A percentile compares a stretch with the other conserved stretches of the same genome.
Evolutionary conservation across 2,113 vertebrate species (phyloP).

Genomic region (Ceratotherium simum): DNA sequence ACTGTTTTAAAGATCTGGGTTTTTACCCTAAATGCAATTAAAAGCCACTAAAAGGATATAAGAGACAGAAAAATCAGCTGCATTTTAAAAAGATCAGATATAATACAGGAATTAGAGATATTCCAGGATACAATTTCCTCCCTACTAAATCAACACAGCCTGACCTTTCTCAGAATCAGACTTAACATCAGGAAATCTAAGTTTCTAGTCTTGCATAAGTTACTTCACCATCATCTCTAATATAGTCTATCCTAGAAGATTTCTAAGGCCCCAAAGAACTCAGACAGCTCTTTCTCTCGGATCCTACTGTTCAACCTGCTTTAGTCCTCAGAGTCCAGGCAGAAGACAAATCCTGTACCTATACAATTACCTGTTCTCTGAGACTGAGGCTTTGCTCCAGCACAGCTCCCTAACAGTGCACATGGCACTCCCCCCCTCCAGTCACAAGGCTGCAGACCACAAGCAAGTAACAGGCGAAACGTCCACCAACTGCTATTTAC

Average conservation of each 20-base stretch:
- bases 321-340: not conserved
- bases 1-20: not conserved
- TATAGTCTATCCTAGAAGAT: not conserved
- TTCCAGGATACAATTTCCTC: not conserved
- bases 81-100: not conserved
- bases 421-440: accelerated
- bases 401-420: not conserved
- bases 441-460: not conserved
- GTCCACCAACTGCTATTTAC: not conserved
- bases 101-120: not conserved
- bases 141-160: slow-evolving; percentile 10
- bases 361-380: not conserved
- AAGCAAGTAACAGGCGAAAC: not conserved
- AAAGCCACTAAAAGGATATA: not conserved
- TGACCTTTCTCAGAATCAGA: slow-evolving; percentile 35
- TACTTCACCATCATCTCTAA: not conserved
- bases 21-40: not conserved
- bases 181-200: not conserved
- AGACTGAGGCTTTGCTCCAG: not conserved
- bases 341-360: not conserved
- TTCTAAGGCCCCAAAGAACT: not conserved
- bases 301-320: not conserved
- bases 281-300: not conserved
- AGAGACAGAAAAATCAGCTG: not conserved
- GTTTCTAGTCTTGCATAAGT: not conserved